These are phyloP conservation scores for Linnaemya vulpina DNA, from an alignment of 2,888 invertebrate species.

Conservation along the genomic window DNA sequence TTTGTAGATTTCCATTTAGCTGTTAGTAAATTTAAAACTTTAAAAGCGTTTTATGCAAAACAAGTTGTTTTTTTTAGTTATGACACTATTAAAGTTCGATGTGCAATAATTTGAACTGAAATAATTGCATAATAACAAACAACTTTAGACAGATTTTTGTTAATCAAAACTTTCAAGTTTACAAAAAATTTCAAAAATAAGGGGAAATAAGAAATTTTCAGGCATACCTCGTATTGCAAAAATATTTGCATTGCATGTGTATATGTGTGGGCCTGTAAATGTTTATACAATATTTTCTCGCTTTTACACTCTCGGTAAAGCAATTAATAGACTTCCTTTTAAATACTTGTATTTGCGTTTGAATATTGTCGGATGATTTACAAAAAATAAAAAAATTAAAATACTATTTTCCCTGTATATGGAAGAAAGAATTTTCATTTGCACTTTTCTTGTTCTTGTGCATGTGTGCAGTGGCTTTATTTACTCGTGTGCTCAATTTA, in stretches of 20 bases:
- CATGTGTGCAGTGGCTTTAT: neutral
- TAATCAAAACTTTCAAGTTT: too few species aligned
- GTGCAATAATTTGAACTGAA: too few species aligned
- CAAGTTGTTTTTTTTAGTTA: too few species aligned
- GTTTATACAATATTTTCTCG: constrained; percentile 14
- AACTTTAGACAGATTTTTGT: too few species aligned
- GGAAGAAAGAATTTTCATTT: neutral
- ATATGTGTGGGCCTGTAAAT: neutral
- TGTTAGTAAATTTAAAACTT: too few species aligned
- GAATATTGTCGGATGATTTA: constrained; percentile 13
- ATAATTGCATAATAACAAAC: neutral
- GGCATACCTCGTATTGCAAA: neutral
- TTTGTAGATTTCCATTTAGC: too few species aligned
- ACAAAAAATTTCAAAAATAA: neutral
- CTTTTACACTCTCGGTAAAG: neutral
- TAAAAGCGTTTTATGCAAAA: too few species aligned
- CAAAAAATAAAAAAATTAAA: neutral
- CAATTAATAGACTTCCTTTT: constrained; percentile 37
- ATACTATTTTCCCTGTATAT: neutral
- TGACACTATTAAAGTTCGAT: too few species aligned
- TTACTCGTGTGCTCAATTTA: constrained; percentile 28
- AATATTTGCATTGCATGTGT: neutral
- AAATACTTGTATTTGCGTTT: constrained; percentile 24
- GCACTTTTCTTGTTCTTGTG: neutral
- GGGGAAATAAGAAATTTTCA: neutral